Base-by-base conservation (phyloP, 2,797 vertebrate genomes). In the Ibycter americanus region DNA sequence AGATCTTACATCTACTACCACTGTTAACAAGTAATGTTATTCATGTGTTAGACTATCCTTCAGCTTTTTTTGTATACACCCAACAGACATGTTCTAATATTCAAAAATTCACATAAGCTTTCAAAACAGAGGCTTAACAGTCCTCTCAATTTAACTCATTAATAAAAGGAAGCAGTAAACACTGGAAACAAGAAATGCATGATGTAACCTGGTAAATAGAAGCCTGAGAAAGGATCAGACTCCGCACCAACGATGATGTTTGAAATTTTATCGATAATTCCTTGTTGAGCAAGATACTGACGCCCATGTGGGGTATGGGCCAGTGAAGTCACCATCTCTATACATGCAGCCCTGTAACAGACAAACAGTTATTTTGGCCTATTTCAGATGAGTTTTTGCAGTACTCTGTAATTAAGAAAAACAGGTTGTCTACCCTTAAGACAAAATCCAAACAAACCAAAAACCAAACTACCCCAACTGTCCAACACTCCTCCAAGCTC, bases 161-260 rank as follows among this genome's bases (percentile, higher is more conserved):
- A 22, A 10, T 25, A 54, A 32, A 83, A 70, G 8, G 29, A 80
- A n/a, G 34, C 29, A 52, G 54, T 26, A 47, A 65, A 36, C 4
- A 67, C 8, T 17, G 11, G 40, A 6, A 66, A 66, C 25, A 46
- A 22, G 77, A 34, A 82, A 14, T 4, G 4, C 20, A 12, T 16
- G 55, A 51, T 2, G 67, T 87, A 76, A 99, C 99, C 99, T 97
- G 99, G 99, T 87, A 99, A 96, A 95, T 99, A 99, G 92, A 99
- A 99, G 84, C 98, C 98, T n/a, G 99, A 99, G 83, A 99, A 99
- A 14, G 99, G 98, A 94, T 99, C 99, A 0, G 98, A 98, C 36
- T 99, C 99, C 8, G 99, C 99, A 12, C 98, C 99, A n/a, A 98
- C 97, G 54, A 99, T 99, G 98, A 99, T 99, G 97, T 99, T 99